phyloP scores from a whole-genome alignment of 2,797 vertebrate species.

The Trematomus bernacchii region DNA sequence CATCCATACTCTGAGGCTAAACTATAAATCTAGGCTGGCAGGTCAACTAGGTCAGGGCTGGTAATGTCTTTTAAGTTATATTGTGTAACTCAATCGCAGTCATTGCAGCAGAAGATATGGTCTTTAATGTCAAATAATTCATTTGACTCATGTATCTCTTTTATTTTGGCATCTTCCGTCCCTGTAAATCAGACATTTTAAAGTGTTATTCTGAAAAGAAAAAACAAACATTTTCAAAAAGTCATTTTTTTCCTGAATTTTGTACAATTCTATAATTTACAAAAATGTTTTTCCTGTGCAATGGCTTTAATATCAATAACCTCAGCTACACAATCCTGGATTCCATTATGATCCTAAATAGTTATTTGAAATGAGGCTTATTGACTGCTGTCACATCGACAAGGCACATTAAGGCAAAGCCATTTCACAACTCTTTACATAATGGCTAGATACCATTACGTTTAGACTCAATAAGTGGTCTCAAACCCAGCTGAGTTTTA shows the following conservation, averaged over 20 bases:
- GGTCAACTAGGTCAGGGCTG: not conserved
- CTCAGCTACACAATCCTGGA: slow-evolving; percentile 9
- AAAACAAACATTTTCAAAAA: not conserved
- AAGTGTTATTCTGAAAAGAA: not conserved
- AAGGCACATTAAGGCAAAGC: slow-evolving; percentile 66
- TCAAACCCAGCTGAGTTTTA: not conserved
- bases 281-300: not conserved
- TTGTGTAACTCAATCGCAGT: not conserved
- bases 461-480: not conserved
- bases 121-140: too few relatives aligned
- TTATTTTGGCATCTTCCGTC: too few relatives aligned
- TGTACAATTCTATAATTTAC: slow-evolving; percentile 5
- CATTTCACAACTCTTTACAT: not conserved
- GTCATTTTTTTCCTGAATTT: slow-evolving; percentile 3
- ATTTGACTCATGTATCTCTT: too few relatives aligned
- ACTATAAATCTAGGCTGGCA: not conserved
- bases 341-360: slow-evolving; percentile 25
- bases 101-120: too few relatives aligned
- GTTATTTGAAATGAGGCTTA: slow-evolving; percentile 7
- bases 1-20: not conserved
- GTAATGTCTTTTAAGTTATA: not conserved
- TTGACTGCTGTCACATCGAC: not conserved
- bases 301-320: slow-evolving; percentile 33
- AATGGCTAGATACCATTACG: not conserved
- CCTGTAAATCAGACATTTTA: not conserved